phyloP scores from a whole-genome alignment of 1,140 invertebrate genomes.

The Periplaneta americana region DNA sequence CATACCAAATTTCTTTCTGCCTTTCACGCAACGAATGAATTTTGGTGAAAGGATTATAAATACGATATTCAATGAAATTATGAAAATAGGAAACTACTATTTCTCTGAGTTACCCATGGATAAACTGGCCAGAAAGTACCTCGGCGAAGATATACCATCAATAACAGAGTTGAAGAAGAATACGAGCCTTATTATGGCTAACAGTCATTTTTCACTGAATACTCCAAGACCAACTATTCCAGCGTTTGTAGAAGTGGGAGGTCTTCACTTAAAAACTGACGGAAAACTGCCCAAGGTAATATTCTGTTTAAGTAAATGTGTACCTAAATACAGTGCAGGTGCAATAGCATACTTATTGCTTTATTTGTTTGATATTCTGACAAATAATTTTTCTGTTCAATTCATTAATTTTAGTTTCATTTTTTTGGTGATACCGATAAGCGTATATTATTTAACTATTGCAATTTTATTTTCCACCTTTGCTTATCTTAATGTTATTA shows the following conservation, averaged over 20 bases:
- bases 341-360: too few species aligned
- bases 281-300: background rate
- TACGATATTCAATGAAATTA: background rate
- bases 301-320: too few species aligned
- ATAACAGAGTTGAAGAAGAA: slow-evolving; percentile 24
- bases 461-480: too few species aligned
- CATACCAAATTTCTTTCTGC: slow-evolving; percentile 40
- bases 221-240: slow-evolving; percentile 26
- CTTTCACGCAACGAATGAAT: slow-evolving; percentile 46
- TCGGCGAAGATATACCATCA: slow-evolving; percentile 22
- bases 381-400: too few species aligned
- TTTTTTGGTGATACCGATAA: too few species aligned
- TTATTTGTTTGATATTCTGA: too few species aligned
- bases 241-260: slow-evolving; percentile 29
- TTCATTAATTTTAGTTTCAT: too few species aligned
- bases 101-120: background rate
- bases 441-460: too few species aligned
- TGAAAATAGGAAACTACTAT: background rate
- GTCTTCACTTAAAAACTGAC: slow-evolving; percentile 22
- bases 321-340: too few species aligned
- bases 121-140: background rate
- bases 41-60: slow-evolving; percentile 51
- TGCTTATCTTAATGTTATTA: too few species aligned
- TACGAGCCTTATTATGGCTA: slow-evolving; percentile 23
- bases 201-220: slow-evolving; percentile 28